A percentile compares a stretch with the other conserved stretches of the same genome.
Conservation (phyloP, 2,113 vertebrate species). For the Abramis brama region DNA sequence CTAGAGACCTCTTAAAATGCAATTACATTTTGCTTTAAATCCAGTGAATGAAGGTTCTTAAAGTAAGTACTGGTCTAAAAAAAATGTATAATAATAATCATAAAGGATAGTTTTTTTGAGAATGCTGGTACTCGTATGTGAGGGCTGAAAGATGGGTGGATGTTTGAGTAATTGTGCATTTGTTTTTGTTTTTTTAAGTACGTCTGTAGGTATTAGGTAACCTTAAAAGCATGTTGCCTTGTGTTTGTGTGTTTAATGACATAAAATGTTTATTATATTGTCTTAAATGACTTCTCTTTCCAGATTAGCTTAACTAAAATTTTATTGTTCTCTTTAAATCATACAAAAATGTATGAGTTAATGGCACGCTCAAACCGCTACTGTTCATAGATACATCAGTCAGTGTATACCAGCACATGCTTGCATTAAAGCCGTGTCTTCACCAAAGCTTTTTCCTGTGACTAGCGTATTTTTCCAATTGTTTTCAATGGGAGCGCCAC, state of each 20-base stretch:
- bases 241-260: constrained; percentile 22
- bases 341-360: not conserved
- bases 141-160: not conserved
- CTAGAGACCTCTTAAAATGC: not conserved
- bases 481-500: too few species aligned
- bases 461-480: too few species aligned
- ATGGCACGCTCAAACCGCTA: not conserved
- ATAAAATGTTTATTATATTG: not conserved
- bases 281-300: not conserved
- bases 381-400: not conserved
- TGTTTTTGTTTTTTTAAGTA: not conserved
- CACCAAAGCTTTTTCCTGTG: too few species aligned
- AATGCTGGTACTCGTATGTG: not conserved
- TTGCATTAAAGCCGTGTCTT: not conserved
- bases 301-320: not conserved
- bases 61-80: not conserved
- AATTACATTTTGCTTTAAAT: not conserved
- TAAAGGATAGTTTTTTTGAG: not conserved
- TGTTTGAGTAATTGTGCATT: constrained; percentile 15
- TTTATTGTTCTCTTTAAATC: not conserved
- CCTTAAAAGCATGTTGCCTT: constrained; percentile 18
- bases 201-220: not conserved
- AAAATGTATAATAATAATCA: not conserved
- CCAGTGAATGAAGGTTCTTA: not conserved
- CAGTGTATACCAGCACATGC: not conserved